A percentile compares a stretch with the other conserved stretches of the same genome.
Conservation (phyloP, 2,888 invertebrate species). For the Hyles lineata region DNA sequence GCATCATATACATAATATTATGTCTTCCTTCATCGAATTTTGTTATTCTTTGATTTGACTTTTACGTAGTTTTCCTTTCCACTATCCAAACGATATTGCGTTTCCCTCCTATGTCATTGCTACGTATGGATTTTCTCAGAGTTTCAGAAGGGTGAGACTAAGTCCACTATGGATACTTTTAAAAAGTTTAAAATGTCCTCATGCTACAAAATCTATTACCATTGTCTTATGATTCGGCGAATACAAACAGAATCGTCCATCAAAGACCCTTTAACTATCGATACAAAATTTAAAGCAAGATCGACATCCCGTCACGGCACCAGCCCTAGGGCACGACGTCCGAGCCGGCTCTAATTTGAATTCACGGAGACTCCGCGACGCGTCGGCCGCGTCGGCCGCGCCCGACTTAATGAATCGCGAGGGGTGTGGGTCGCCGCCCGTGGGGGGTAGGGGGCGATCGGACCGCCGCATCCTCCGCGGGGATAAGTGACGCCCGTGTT, state of each 20-base stretch:
- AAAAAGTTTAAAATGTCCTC: too few species aligned
- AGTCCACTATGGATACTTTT: too few species aligned
- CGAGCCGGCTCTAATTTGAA: constrained; percentile 84
- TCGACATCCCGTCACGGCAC: neutral
- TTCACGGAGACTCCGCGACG: constrained; percentile 85
- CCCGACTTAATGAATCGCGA: constrained; percentile 84
- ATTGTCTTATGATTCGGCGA: too few species aligned
- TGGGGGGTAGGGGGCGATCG: constrained; percentile 72
- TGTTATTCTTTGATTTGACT: too few species aligned
- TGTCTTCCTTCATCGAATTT: too few species aligned
- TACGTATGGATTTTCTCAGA: too few species aligned
- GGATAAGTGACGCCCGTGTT: constrained; percentile 85
- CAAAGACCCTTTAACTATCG: neutral
- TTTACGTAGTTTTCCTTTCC: too few species aligned
- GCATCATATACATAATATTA: too few species aligned
- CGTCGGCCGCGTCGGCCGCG: constrained; percentile 83
- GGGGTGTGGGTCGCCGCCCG: constrained; percentile 64
- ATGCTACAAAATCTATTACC: too few species aligned
- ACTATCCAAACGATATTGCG: too few species aligned
- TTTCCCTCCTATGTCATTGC: too few species aligned
- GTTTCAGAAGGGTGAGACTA: too few species aligned
- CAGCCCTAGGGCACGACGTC: constrained; percentile 77
- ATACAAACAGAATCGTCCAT: neutral
- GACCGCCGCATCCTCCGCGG: constrained; percentile 84
- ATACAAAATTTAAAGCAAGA: neutral